phyloP scores from a whole-genome alignment of 2,888 invertebrate species.

The Amorpha juglandis region DNA sequence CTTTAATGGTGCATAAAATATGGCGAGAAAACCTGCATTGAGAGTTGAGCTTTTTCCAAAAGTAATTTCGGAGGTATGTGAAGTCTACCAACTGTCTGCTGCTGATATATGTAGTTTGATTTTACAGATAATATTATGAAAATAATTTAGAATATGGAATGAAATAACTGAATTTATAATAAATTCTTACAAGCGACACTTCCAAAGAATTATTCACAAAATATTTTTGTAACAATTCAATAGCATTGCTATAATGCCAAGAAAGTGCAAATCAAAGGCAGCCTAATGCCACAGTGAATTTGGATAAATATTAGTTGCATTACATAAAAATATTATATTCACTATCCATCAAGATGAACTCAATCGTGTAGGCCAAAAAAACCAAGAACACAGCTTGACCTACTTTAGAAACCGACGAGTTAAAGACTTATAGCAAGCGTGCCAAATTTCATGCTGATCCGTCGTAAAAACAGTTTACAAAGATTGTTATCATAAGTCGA shows the following conservation, averaged over 20 bases:
- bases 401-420: slow-evolving; percentile 2
- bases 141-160: too few relatives aligned
- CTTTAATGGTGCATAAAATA: too few relatives aligned
- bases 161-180: too few relatives aligned
- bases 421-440: slow-evolving; percentile 13
- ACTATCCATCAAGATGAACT: slow-evolving; percentile 11
- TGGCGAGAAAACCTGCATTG: too few relatives aligned
- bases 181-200: too few relatives aligned
- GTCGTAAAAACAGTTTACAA: slow-evolving; percentile 1
- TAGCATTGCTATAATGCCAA: neutral
- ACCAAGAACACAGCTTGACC: slow-evolving; percentile 17
- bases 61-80: too few relatives aligned
- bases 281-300: neutral
- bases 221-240: too few relatives aligned
- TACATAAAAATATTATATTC: slow-evolving; percentile 22
- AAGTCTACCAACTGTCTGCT: too few relatives aligned
- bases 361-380: slow-evolving; percentile 21
- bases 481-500: slow-evolving; percentile 13
- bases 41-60: too few relatives aligned
- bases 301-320: neutral
- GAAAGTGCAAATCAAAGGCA: neutral
- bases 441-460: slow-evolving; percentile 21
- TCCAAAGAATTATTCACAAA: too few relatives aligned
- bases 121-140: too few relatives aligned
- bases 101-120: too few relatives aligned